Percentiles rank a stretch among this genome's conserved stretches.
Conservation (phyloP, 2,113 vertebrate species). For the Rhea pennata region DNA sequence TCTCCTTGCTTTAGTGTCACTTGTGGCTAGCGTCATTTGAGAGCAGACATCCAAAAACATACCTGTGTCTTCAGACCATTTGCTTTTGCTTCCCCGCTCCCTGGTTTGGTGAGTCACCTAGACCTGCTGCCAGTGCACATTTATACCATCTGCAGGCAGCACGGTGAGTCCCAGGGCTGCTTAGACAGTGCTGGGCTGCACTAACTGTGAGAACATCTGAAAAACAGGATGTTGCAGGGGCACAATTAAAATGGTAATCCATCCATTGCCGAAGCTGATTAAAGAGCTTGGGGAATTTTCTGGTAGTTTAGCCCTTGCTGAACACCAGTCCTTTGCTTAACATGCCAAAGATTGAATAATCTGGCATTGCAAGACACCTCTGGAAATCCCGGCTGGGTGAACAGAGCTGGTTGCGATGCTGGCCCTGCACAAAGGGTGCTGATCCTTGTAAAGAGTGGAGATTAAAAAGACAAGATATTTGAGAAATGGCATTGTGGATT, state of each 20-base stretch:
- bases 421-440: rapidly evolving
- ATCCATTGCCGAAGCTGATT: rapidly evolving
- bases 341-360: background rate
- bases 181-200: background rate
- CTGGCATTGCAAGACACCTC: rapidly evolving
- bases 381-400: background rate
- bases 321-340: background rate
- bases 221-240: background rate
- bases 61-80: background rate
- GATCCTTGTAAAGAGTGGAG: background rate
- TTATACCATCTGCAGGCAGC: background rate
- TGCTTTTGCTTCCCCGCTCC: background rate
- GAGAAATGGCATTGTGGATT: background rate
- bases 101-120: background rate
- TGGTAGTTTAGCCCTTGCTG: background rate
- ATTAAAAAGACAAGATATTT: background rate
- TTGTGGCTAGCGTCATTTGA: background rate
- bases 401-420: background rate
- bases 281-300: background rate
- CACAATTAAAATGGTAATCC: background rate
- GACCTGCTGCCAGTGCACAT: background rate
- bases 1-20: background rate
- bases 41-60: background rate
- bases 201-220: background rate
- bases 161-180: background rate